Percentiles rank a stretch among this genome's conserved stretches.
Evolutionary conservation across 2,888 invertebrate species (phyloP).

Genomic region (Gymnosoma rotundatum): DNA sequence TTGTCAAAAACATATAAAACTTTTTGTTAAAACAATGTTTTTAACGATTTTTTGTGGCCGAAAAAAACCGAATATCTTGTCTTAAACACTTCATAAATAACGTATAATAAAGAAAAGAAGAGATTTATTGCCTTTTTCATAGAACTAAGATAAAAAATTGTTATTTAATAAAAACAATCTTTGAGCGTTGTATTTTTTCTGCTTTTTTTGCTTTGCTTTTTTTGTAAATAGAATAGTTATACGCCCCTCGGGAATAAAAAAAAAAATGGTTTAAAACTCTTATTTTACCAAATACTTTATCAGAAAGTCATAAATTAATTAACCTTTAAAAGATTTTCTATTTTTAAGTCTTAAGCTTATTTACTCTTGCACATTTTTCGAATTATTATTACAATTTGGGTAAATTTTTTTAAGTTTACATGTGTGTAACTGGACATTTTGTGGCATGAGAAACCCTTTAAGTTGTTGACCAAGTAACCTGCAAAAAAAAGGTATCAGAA

Average conservation of each 20-base stretch:
- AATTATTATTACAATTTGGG: too few relatives aligned
- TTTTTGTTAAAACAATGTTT: slow-evolving; percentile 51
- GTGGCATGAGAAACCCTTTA: too few relatives aligned
- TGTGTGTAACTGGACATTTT: too few relatives aligned
- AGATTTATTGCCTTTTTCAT: slow-evolving; percentile 73
- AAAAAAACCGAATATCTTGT: slow-evolving; percentile 50
- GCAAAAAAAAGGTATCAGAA: too few relatives aligned
- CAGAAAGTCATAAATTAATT: too few relatives aligned
- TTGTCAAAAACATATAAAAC: slow-evolving; percentile 62
- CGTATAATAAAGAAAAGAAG: slow-evolving; percentile 70
- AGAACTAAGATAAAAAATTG: slow-evolving; percentile 48
- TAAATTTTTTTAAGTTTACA: too few relatives aligned
- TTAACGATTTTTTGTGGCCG: slow-evolving; percentile 27
- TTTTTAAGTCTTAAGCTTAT: too few relatives aligned
- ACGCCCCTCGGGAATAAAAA: slow-evolving; percentile 52
- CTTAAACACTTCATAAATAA: slow-evolving; percentile 80
- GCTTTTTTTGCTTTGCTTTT: background rate
- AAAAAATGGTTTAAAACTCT: background rate
- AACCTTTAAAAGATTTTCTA: too few relatives aligned
- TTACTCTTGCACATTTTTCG: too few relatives aligned
- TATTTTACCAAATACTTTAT: too few relatives aligned
- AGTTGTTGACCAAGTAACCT: too few relatives aligned
- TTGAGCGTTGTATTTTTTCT: too few relatives aligned
- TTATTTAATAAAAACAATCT: slow-evolving; percentile 6
- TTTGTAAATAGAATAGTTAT: slow-evolving; percentile 38